Evolutionary conservation across 2,113 vertebrate species (phyloP).

Genomic region (Scatophagus argus): DNA sequence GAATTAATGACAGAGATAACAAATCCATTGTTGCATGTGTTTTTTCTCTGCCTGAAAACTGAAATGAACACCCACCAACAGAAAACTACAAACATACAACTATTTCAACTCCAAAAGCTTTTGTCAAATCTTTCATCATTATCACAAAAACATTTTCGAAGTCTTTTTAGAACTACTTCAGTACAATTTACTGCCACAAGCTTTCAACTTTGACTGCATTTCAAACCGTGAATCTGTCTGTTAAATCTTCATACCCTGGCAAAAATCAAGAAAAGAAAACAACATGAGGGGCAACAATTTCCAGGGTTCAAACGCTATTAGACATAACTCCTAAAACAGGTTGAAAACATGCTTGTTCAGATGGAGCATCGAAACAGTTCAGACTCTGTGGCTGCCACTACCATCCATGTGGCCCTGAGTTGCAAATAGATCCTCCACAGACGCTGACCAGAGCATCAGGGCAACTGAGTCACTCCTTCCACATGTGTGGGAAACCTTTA

Average conservation of each 20-base stretch:
- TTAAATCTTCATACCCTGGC: neutral
- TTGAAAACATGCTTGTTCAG: neutral
- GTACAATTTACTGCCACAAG: neutral
- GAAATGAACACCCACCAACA: no score
- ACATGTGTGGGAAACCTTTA: slow-evolving; percentile 57
- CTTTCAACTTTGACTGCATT: neutral
- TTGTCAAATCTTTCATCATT: neutral
- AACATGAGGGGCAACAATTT: neutral
- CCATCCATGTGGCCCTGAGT: neutral
- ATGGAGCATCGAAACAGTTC: slow-evolving; percentile 5
- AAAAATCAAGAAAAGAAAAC: neutral
- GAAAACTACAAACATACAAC: neutral
- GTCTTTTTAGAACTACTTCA: neutral
- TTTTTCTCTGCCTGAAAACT: neutral
- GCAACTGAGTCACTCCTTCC: slow-evolving; percentile 69
- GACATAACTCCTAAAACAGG: neutral
- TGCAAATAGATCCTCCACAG: slow-evolving; percentile 33
- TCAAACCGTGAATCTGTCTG: no score
- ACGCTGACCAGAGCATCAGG: slow-evolving; percentile 37
- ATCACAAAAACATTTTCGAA: neutral
- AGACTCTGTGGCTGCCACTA: slow-evolving; percentile 15
- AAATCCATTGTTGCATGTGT: neutral
- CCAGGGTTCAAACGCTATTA: neutral
- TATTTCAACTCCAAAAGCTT: neutral
- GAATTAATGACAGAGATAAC: neutral